Evolutionary conservation across 53 echinoderm and acorn worm species (phyloP).

Genomic region (Pentamera pediparva): DNA sequence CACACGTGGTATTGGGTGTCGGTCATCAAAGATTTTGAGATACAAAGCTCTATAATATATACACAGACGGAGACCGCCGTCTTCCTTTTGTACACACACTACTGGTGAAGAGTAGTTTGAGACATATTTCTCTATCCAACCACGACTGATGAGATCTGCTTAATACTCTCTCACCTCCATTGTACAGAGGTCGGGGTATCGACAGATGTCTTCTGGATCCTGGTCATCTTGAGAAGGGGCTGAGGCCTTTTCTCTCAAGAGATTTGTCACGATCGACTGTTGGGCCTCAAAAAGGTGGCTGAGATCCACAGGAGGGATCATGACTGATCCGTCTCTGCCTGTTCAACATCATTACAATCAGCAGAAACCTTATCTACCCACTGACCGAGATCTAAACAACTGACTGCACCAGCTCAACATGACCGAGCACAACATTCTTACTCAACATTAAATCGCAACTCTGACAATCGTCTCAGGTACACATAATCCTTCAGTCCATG

Average conservation of each 20-base stretch:
- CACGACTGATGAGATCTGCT: constrained; percentile 24
- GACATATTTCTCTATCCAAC: constrained; percentile 47
- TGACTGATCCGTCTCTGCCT: too few relatives aligned
- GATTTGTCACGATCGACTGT: constrained; percentile 40
- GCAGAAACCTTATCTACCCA: too few relatives aligned
- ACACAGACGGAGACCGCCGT: constrained; percentile 44
- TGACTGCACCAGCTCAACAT: too few relatives aligned
- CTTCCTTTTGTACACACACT: constrained; percentile 53
- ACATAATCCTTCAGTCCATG: too few relatives aligned
- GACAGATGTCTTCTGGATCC: constrained; percentile 30
- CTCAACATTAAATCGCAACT: too few relatives aligned
- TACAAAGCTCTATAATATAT: constrained; percentile 39
- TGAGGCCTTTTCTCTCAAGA: background rate
- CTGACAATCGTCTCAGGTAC: too few relatives aligned
- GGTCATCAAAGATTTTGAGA: constrained; percentile 28
- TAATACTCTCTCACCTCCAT: constrained; percentile 35
- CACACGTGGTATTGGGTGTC: constrained; percentile 55
- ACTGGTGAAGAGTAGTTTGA: constrained; percentile 47
- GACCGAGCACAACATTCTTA: too few relatives aligned
- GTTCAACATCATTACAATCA: too few relatives aligned
- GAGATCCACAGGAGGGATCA: too few relatives aligned
- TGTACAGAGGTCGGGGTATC: constrained; percentile 42
- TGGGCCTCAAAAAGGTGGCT: constrained; percentile 16
- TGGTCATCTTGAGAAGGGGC: constrained; percentile 9
- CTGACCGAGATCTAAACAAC: too few relatives aligned